Evolutionary conservation across 2,888 invertebrate genomes (phyloP), one percentile per base, ranked within the genome.

Genomic region (Ormyrus pomaceus): DNA sequence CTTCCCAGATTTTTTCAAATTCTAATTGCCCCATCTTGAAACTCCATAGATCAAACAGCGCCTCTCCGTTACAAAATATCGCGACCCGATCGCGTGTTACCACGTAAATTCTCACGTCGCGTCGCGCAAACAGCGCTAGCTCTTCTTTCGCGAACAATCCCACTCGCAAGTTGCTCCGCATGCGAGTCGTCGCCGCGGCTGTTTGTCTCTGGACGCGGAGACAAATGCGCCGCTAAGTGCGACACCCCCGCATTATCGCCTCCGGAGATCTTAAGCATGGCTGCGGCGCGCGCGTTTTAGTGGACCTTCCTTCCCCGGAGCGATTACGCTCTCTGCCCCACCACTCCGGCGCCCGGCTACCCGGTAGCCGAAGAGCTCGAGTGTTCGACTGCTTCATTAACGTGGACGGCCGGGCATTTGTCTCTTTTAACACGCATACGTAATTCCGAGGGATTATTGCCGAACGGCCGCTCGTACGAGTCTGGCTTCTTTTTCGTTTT

Each of bases 211-310:
- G 48, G 8, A 51, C 51, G 6, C 13, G 45, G 75, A 73, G 80
- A 80, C 76, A 87, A 89, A 88, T 87, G 87, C 86, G 79, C 85
- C 84, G 86, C 82, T 86, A 83, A 87, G 83, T 82, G 85, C 85
- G 86, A 86, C 87, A 88, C 87, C 86, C 85, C 83, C 86, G 83
- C 84, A 81, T 87, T 88, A 89, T 89, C 89, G 85, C 68, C 80
- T 83, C 86, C 85, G 83, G 85, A 85, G 86, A 89, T 89, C 89
- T 87, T 79, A 86, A 86, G 84, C 83, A 84, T 66, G 65, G 53
- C 77, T 82, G 82, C 69, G 71, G 77, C 74, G 83, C 55, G 7
- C 56, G 58, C 48, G 50, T 82, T 86, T 82, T 79, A 81, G 81
- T 83, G 81, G 82, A 84, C 78, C 81, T 82, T 19, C 19, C 19